Evolutionary conservation across 2,797 vertebrate species (phyloP), one percentile per base, ranked within the genome.

Genomic region (Neosilurus mollespiculum): DNA sequence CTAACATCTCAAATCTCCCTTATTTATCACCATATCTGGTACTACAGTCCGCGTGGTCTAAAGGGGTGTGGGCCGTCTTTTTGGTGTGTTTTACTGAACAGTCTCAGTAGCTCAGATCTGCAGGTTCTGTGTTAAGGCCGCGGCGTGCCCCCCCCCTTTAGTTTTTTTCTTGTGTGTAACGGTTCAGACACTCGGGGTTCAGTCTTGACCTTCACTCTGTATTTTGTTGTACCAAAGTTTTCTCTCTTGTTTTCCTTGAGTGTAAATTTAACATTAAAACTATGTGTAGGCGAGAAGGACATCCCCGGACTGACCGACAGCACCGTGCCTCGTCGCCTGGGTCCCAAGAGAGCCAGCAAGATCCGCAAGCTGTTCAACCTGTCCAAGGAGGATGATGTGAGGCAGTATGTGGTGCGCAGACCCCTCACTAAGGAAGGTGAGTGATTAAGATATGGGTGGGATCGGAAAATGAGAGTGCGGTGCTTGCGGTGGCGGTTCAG

Each of bases 281-380:
- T 61, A 6, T 49, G 30, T 85, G 37, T 78, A 98, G 98, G 96
- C 88, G 98, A 99, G 91, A 99, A 98, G 90, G 98, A 99, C 78
- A 99, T 99, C 91, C 98, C 98, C 22, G 97, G 98, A 6, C 94
- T 99, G 90, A 99, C 98, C 1, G 97, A 99, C 92, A 98, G 95
- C 87, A 99, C 98, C 1, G 97, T 98, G 88, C 97, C 98, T 84
- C 97, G 97, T 53, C 96, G 97, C 26, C 95, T 99, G 24, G 97
- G 98, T 81, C 98, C 98, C 87, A 99, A 99, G 92, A 97, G 97
- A 86, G 97, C 98, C 64, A 99, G 97, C 95, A 98, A 95, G 93
- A 99, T 99, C 91, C 97, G 97, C 83, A 99, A 99, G 90, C 96
- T 99, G 77, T 99, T 99, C 92, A 99, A 99, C 91, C 93, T 99